phyloP scores from a whole-genome alignment of 2,113 vertebrate genomes.

The Cephalopterus ornatus region DNA sequence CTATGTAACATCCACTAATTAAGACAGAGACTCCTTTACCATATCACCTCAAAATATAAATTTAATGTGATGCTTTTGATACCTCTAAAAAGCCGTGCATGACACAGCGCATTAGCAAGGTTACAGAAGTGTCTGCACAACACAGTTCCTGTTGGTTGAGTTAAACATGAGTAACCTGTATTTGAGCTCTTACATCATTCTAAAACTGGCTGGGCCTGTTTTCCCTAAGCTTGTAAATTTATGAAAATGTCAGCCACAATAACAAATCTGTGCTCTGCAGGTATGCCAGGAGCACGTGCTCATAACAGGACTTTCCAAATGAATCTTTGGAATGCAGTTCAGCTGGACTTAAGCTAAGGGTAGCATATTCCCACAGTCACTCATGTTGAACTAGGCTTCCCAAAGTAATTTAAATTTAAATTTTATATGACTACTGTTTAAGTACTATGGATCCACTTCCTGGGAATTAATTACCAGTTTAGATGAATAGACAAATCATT shows the following conservation, averaged over 20 bases:
- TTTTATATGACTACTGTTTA: background rate
- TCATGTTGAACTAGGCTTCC: background rate
- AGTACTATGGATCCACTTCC: slow-evolving; percentile 35
- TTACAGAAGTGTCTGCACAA: background rate
- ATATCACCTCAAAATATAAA: background rate
- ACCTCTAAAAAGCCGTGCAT: background rate
- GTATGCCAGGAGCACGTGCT: background rate
- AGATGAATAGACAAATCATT: background rate
- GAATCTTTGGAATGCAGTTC: background rate
- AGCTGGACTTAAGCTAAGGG: background rate
- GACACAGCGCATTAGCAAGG: background rate
- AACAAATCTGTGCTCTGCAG: background rate
- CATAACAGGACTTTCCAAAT: background rate
- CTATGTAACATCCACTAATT: background rate
- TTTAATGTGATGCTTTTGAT: background rate
- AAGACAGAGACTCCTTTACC: background rate
- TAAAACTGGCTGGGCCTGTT: background rate
- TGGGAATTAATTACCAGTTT: slow-evolving; percentile 12
- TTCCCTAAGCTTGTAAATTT: background rate
- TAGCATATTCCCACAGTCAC: background rate
- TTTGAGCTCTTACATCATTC: background rate
- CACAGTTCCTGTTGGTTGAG: background rate
- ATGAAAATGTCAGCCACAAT: background rate
- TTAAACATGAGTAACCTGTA: background rate
- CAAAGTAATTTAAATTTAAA: background rate